Evolutionary conservation across 2,888 invertebrate species (phyloP), one percentile per base, ranked within the genome.

Genomic region (Campopleginae sp.): DNA sequence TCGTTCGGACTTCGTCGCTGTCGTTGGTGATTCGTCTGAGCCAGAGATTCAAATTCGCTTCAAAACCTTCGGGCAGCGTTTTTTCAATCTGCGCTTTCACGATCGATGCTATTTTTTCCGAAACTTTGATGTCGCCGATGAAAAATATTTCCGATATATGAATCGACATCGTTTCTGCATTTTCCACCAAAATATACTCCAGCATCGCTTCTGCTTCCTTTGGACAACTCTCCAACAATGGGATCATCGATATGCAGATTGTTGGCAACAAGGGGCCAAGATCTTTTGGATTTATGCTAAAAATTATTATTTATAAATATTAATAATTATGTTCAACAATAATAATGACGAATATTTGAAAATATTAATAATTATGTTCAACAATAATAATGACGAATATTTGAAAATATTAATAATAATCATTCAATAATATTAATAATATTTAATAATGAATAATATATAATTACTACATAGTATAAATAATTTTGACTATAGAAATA

Each of bases 141-240:
- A 98, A 98, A 94, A 98, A 98, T 46, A 98, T 94, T 92, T 98
- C 98, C 0, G 96, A 95, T 87, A 98, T 96, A 90, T 97, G 95
- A 1, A 95, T 94, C 76, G 96, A 95, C 44, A 98, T 92, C 54
- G 95, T 93, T 70, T 95, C 95, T 88, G 96, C 96, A 90, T 97
- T 97, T 88, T 96, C 95, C 0, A 98, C 93, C 3, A 98, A 95
- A 17, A 98, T 94, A 91, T 96, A 98, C 82, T 96, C 95, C 87
- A 98, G 96, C 89, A 98, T 97, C 70, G 95, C 95, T 86, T 97
- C 96, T 7, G 97, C 96, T 94, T 97, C 96, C 51, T 94, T 94
- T 0, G 96, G 96, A 85, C 96, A 96, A 71, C 95, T 94, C 38
- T 96, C 94, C n/a, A 97, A 94, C 74, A 98, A 94, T 0, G 98